Conservation (phyloP, 2,797 vertebrate species). For the Okamejei kenojei region DNA sequence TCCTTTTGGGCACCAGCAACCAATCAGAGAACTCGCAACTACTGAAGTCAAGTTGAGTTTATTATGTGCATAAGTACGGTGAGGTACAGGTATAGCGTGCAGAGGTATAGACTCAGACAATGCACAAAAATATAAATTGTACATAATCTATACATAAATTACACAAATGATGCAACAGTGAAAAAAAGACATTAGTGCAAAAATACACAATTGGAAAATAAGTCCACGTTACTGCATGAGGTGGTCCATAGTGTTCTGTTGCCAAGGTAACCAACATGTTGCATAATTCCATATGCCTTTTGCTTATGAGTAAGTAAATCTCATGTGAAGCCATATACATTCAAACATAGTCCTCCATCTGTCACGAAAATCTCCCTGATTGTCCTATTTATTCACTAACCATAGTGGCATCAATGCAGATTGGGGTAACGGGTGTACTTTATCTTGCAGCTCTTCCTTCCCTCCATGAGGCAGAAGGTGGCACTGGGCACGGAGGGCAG, state of each 20-base stretch:
- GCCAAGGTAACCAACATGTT: no score
- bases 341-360: background rate
- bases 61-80: no score
- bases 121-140: no score
- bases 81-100: no score
- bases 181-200: no score
- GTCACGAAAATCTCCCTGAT: background rate
- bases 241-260: no score
- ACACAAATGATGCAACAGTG: no score
- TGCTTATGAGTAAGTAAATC: background rate
- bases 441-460: slow-evolving; percentile 74
- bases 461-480: slow-evolving; percentile 83
- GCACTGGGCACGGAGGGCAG: slow-evolving; percentile 54
- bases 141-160: no score
- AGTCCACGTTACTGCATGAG: no score
- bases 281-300: background rate
- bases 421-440: background rate
- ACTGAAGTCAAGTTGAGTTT: background rate
- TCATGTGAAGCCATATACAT: background rate
- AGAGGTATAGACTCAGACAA: no score
- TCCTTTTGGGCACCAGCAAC: background rate
- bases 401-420: background rate
- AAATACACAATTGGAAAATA: no score
- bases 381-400: no score
- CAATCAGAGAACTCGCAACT: background rate